Evolutionary conservation across 2,888 invertebrate genomes (phyloP), one percentile per base, ranked within the genome.

Genomic region (Lithophane semibrunnea): DNA sequence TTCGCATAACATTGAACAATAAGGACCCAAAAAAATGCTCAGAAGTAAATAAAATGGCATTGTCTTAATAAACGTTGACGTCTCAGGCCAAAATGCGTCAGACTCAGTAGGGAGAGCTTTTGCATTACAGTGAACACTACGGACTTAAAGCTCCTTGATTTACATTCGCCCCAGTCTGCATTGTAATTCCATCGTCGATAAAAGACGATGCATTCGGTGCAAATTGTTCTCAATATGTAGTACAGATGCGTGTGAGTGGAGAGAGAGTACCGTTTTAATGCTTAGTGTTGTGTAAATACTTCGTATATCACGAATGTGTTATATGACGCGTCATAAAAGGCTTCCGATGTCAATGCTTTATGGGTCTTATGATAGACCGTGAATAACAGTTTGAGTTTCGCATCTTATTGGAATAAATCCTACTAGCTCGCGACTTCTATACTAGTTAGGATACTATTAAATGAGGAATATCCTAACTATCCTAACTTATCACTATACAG

Each of bases 151-250:
- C 84, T 81, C 47, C 67, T 58, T 73, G 85, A 82, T 82, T 84
- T 84, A 84, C 69, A 80, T 84, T 84, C 61, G 47, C 69, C 58
- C 61, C 81, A 64, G 67, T 79, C 85, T 80, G 44, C 73, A 82
- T 63, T 73, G 85, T 80, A 73, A 84, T 82, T 73, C 69, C 21
- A 52, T 54, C 52, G 69, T 58, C 66, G 61, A 80, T 82, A 82
- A 81, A 84, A 84, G 65, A 79, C 81, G 72, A 63, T 72, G 85
- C 73, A 73, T 84, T 70, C 73, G n/a, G 68, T 63, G 66, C 61
- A 84, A 82, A 84, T 80, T 80, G 61, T 73, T 66, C 80, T 44
- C 66, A 69, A 84, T 58, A 60, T 21, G 64, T 79, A 60, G 64
- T 79, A 60, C 61, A 70, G 37, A 80, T 84, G 73, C 56, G 80